Base-by-base conservation (phyloP, 2,888 invertebrate species). In the Frankliniella intonsa region DNA sequence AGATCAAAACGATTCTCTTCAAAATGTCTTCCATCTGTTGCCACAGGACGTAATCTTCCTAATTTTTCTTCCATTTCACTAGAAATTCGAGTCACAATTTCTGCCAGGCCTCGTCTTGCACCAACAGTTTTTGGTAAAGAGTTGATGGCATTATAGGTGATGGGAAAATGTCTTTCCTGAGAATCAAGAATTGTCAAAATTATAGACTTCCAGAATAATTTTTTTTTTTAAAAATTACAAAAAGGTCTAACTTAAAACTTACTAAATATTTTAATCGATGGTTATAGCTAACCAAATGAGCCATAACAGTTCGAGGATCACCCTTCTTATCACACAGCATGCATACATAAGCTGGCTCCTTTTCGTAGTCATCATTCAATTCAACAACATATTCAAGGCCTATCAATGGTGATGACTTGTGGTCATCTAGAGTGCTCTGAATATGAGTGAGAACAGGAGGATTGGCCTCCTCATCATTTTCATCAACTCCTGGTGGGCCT, bases 381-480 rank as follows among this genome's bases (percentile, higher is more conserved):
- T 95, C 95, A 80, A 95, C 87, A 81, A 95, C 88, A 88, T 95
- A 96, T 88, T 95, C 95, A 82, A 95, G 87, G n/a, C 95, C 95
- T 82, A 95, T 86, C 81, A 92, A 86, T 8, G 92, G 90, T 50
- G 90, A 89, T 55, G 88, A 89, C 83, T 88, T 88, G 85, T 90
- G 90, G 38, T 88, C 88, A 87, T 91, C 92, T 79, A 93, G 87
- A 80, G 89, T 88, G 80, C 88, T 87, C 85, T 91, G 90, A 82
- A 91, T 90, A 79, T 89, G 86, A 12, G 69, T 76, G 0, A 25
- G 69, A 12, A 25, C 90, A 88, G 84, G 86, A 9, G 80, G 85
- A 84, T 83, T 87, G 85, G 82, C 87, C 65, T 88, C 88, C 14
- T 92, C 87, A 85, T 92, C 91, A 84, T 91, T 38, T 38, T 38